phyloP scores from a whole-genome alignment of 2,113 vertebrate species.

The Equus przewalskii region DNA sequence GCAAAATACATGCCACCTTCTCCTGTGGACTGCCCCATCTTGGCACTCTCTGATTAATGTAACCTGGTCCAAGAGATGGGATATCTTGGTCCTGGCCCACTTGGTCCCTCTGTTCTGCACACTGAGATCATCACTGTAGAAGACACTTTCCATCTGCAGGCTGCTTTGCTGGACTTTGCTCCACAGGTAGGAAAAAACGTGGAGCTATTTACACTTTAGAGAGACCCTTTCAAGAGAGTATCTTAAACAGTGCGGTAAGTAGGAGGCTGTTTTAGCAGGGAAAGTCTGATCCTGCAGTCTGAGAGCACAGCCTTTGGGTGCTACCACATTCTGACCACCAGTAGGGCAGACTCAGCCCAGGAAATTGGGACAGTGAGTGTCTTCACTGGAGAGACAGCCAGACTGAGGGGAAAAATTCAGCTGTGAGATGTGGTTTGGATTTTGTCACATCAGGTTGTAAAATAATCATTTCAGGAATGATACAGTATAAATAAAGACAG shows the following conservation, averaged over 20 bases:
- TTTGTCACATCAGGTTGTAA: neutral
- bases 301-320: neutral
- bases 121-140: fast-evolving
- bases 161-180: neutral
- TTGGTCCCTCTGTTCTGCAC: too few species aligned
- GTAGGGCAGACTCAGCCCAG: neutral
- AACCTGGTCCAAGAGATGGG: neutral
- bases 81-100: fast-evolving
- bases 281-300: neutral
- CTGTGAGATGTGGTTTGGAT: fast-evolving
- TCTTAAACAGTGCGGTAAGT: neutral
- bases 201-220: neutral
- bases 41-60: neutral
- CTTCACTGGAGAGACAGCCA: neutral
- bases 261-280: neutral
- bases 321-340: too few species aligned
- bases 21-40: fast-evolving
- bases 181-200: neutral
- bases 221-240: neutral
- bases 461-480: neutral
- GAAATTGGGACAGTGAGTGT: fast-evolving
- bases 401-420: neutral
- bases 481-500: neutral
- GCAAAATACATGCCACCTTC: fast-evolving
- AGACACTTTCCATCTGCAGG: fast-evolving